A percentile compares a stretch with the other conserved stretches of the same genome.
These are phyloP conservation scores for Aporrectodea caliginosa DNA, from an alignment of 1,140 invertebrate genomes.

Conservation along the genomic window DNA sequence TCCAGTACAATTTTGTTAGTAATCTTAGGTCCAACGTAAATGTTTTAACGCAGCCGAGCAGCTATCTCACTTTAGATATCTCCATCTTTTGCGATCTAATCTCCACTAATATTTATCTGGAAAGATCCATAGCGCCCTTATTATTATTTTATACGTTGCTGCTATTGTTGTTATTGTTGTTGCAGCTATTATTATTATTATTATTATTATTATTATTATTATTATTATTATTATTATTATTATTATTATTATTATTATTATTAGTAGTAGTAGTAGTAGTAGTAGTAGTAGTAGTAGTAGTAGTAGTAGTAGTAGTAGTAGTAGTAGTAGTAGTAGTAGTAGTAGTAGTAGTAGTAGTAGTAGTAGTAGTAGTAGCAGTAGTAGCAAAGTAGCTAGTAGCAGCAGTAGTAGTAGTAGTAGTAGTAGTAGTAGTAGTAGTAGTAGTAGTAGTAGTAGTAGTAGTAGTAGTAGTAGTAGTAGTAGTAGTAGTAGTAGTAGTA, in stretches of 20 bases:
- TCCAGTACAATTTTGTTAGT: too few species aligned
- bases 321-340: slow-evolving; percentile 19
- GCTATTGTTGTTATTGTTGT: too few species aligned
- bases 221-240: too few species aligned
- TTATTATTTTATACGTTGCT: too few species aligned
- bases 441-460: slow-evolving; percentile 19
- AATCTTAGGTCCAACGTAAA: too few species aligned
- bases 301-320: slow-evolving; percentile 14
- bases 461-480: slow-evolving; percentile 17
- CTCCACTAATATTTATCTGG: too few species aligned
- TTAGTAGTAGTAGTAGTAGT: slow-evolving; percentile 13
- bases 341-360: slow-evolving; percentile 28
- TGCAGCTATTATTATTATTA: too few species aligned
- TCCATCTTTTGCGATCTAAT: too few species aligned
- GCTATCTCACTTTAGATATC: too few species aligned
- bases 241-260: slow-evolving; percentile 8
- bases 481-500: slow-evolving; percentile 20
- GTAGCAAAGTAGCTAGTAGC: neutral
- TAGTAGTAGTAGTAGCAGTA: slow-evolving; percentile 24
- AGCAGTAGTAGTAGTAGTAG: slow-evolving; percentile 18
- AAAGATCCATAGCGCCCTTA: too few species aligned
- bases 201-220: too few species aligned
- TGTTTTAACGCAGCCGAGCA: too few species aligned
- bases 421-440: slow-evolving; percentile 21
- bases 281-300: slow-evolving; percentile 6